Percentiles rank a stretch among this genome's conserved stretches.
These are phyloP conservation scores for Melanaphis sacchari DNA, from an alignment of 1,140 invertebrate genomes.

Conservation along the genomic window DNA sequence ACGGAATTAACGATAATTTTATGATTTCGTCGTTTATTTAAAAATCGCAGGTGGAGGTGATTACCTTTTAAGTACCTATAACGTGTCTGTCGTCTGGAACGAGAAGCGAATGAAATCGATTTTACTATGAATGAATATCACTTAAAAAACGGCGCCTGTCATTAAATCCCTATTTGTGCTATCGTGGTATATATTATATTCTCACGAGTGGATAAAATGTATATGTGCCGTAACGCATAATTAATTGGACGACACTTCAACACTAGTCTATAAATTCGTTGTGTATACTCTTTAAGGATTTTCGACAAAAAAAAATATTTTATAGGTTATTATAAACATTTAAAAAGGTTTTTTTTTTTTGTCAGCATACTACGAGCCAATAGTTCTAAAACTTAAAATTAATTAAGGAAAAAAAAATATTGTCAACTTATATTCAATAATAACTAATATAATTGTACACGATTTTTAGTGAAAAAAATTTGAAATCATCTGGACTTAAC, in stretches of 20 bases:
- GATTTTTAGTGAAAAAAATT: no score
- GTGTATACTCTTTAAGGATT: not conserved
- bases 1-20: not conserved
- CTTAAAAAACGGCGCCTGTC: not conserved
- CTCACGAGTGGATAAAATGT: not conserved
- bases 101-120: not conserved
- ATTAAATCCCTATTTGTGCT: not conserved
- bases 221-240: not conserved
- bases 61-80: not conserved
- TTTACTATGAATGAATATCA: not conserved
- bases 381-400: not conserved
- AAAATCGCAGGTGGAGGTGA: not conserved
- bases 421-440: not conserved
- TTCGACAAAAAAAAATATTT: not conserved
- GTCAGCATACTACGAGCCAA: not conserved
- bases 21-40: not conserved
- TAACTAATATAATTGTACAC: no score
- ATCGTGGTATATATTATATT: not conserved
- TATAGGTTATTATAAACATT: not conserved
- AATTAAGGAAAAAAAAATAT: not conserved
- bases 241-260: not conserved
- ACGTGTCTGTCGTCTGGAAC: not conserved
- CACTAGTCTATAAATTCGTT: not conserved
- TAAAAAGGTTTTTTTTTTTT: not conserved
- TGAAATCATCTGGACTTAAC: no score